Evolutionary conservation across 2,113 vertebrate species (phyloP), one percentile per base, ranked within the genome.

Genomic region (Ptyas mucosa): DNA sequence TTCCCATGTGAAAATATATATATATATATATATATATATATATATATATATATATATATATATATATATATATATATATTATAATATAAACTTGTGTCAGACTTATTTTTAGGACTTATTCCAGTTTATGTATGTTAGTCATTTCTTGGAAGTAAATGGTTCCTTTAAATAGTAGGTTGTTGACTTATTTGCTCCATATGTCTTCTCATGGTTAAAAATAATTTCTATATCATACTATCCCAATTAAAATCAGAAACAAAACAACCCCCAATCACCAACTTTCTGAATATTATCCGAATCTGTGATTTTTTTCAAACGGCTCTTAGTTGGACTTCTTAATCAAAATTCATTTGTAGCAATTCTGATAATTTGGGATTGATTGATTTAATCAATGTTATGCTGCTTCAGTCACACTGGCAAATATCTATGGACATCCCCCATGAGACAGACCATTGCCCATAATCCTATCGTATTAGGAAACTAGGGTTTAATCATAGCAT

Each of bases 161-260:
- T 96, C 94, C 94, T 93, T 54, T 34, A 88, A 95, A 94, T 92
- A 94, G 85, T 92, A 89, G 91, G 55, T 86, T 93, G 92, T 93
- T 93, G 92, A 93, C 89, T 93, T 93, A 93, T 93, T 93, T 90
- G 92, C 92, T 93, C 92, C 92, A 90, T 93, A 93, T 93, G 92
- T 93, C 89, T 93, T 90, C 55, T 87, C 89, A 64, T 89, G 86
- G 61, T 93, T 90, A 93, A 93, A 93, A 93, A 93, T 93, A 93
- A 87, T 85, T 93, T 87, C 92, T 87, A 90, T 93, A 43, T 85
- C 89, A 87, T 93, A 90, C 85, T 90, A 81, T 90, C 89, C 89
- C 92, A 93, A 90, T 93, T 93, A 93, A 93, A 93, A 87, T 90
- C n/a, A 86, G 81, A 93, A 81, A 51, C 21, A 90, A 87, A 86